Conservation (phyloP, 1,140 invertebrate genomes). For the Meloidogyne exigua region DNA sequence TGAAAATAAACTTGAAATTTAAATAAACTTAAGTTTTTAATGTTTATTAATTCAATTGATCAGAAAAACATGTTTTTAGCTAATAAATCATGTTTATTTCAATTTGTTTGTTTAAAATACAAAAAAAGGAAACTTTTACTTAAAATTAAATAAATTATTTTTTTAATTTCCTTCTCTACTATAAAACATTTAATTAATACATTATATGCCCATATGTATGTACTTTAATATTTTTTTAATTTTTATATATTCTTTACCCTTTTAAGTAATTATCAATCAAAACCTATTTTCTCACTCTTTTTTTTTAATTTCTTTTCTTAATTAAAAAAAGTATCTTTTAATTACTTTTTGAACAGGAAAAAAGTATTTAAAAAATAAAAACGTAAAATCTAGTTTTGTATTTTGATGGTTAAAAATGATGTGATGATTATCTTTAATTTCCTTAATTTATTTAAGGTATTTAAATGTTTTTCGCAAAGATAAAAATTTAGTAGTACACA, state of each 20-base stretch:
- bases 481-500: too few species aligned
- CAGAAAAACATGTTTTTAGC: too few species aligned
- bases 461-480: not conserved
- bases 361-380: not conserved
- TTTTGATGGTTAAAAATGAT: conserved; percentile 5
- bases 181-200: not conserved
- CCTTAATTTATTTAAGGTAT: not conserved
- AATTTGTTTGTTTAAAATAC: too few species aligned
- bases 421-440: conserved; percentile 2
- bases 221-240: not conserved
- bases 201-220: too few species aligned
- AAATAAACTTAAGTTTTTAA: too few species aligned
- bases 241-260: not conserved
- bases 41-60: too few species aligned
- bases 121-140: too few species aligned
- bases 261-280: not conserved
- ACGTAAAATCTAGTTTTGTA: not conserved
- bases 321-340: not conserved
- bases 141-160: too few species aligned
- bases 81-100: too few species aligned
- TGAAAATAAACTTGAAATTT: too few species aligned
- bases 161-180: too few species aligned
- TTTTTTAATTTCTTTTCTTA: not conserved
- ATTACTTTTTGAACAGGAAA: not conserved
- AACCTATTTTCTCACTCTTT: not conserved